These are phyloP conservation scores for Prionailurus viverrinus DNA, from an alignment of 2,113 vertebrate genomes.

Conservation along the genomic window DNA sequence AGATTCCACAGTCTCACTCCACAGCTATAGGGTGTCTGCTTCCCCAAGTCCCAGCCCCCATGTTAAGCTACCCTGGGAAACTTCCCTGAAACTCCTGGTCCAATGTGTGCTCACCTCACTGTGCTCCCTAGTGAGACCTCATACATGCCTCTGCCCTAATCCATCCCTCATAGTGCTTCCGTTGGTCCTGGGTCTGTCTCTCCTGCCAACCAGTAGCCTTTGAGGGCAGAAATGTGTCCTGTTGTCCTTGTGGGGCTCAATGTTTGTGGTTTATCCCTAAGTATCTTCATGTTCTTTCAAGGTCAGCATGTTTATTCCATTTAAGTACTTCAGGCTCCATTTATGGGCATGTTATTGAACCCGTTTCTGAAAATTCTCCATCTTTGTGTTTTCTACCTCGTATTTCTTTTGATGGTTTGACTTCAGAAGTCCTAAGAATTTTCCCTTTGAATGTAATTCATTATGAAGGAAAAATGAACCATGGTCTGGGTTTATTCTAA, in stretches of 20 bases:
- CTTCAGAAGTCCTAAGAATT: not conserved
- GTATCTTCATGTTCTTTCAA: not conserved
- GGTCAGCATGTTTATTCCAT: not conserved
- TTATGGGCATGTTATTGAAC: not conserved
- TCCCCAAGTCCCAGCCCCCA: not conserved
- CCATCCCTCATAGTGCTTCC: not conserved
- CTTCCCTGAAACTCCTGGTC: not conserved
- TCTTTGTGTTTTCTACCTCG: not conserved
- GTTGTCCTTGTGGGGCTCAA: not conserved
- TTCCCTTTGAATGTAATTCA: not conserved
- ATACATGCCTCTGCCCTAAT: fast-evolving
- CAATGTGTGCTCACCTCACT: not conserved
- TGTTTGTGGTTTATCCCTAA: fast-evolving
- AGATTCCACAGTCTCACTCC: not conserved
- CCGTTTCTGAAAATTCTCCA: not conserved
- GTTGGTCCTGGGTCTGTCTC: not conserved
- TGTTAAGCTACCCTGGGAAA: not conserved
- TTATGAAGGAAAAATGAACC: not conserved
- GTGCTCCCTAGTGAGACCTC: not conserved
- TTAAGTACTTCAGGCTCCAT: fast-evolving
- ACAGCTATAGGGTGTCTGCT: not conserved
- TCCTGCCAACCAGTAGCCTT: not conserved
- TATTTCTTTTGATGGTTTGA: not conserved
- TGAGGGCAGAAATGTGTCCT: not conserved
- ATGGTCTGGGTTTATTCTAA: not conserved